Conservation (phyloP, 2,888 invertebrate species). For the Lepidochitona cinerea region DNA sequence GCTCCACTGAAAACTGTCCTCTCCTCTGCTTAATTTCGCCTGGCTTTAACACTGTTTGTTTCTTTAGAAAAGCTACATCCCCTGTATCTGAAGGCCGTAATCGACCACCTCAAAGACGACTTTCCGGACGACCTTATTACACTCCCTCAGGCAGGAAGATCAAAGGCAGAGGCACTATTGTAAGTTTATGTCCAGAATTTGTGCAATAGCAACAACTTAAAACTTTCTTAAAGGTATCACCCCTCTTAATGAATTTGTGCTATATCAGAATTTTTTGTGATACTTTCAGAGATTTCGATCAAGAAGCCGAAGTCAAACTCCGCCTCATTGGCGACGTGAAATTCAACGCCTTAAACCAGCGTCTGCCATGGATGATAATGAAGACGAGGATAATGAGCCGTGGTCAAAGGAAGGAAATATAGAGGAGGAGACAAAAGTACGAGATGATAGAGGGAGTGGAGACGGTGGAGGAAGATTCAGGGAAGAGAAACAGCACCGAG, state of each 20-base stretch:
- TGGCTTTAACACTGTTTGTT: too few relatives aligned
- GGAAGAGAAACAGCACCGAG: constrained; percentile 15
- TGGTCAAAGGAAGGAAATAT: neutral
- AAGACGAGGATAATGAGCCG: neutral
- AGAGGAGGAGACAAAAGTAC: neutral
- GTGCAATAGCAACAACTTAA: too few relatives aligned
- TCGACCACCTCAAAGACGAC: neutral
- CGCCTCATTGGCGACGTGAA: constrained; percentile 88
- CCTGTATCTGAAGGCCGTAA: neutral
- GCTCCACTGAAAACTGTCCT: too few relatives aligned
- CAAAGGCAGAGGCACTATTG: constrained; percentile 92
- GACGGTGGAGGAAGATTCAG: constrained; percentile 16
- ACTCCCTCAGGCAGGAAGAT: constrained; percentile 80
- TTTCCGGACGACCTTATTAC: constrained; percentile 46
- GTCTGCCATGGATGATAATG: neutral
- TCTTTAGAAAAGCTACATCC: neutral
- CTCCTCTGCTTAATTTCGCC: too few relatives aligned
- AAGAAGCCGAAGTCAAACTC: constrained; percentile 89
- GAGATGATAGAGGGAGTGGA: neutral
- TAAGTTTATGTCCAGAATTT: too few relatives aligned
- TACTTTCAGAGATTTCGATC: constrained; percentile 71
- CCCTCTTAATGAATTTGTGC: too few relatives aligned
- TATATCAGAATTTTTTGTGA: too few relatives aligned
- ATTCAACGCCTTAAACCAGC: constrained; percentile 10
- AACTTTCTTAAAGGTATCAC: neutral